A percentile compares a stretch with the other conserved stretches of the same genome.
phyloP scores from a whole-genome alignment of 2,797 vertebrate species.

The Hirundo rustica region DNA sequence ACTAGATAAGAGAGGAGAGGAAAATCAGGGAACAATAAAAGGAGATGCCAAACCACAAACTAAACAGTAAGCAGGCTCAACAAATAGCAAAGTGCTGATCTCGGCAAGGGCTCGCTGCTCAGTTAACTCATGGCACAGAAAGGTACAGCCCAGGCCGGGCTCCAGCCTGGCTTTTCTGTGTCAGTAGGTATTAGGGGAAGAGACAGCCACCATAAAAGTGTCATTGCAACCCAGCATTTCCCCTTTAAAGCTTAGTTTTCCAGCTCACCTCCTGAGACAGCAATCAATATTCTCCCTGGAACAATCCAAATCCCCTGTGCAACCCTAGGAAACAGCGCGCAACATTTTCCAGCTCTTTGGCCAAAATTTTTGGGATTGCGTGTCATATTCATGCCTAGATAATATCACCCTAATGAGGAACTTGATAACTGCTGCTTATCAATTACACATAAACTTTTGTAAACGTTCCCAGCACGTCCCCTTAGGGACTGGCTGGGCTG shows the following conservation, averaged over 20 bases:
- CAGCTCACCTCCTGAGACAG: conserved; percentile 47
- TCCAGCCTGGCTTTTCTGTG: neutral
- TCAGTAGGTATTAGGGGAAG: neutral
- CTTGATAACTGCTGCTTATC: conserved; percentile 64
- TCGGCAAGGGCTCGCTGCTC: conserved; percentile 2
- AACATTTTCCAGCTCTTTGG: conserved; percentile 31
- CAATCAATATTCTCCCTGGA: conserved; percentile 19
- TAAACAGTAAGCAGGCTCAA: conserved; percentile 63
- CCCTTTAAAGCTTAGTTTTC: conserved; percentile 8
- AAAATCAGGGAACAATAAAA: conserved; percentile 69
- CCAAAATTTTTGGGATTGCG: conserved; percentile 48
- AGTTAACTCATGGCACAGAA: neutral
- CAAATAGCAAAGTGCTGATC: conserved; percentile 28
- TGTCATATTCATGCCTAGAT: conserved; percentile 50
- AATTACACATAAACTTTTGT: conserved; percentile 11
- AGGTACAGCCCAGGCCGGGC: neutral
- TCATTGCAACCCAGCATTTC: conserved; percentile 8
- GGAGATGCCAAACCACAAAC: conserved; percentile 64
- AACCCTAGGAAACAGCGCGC: neutral
- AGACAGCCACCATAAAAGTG: conserved; percentile 19
- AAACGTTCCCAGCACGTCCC: neutral
- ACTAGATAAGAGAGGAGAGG: conserved; percentile 76
- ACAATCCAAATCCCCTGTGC: neutral
- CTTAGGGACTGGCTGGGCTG: neutral
- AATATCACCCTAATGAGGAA: conserved; percentile 58